These are phyloP conservation scores for Coenonympha glycerion DNA, from an alignment of 2,888 invertebrate species.

Conservation along the genomic window DNA sequence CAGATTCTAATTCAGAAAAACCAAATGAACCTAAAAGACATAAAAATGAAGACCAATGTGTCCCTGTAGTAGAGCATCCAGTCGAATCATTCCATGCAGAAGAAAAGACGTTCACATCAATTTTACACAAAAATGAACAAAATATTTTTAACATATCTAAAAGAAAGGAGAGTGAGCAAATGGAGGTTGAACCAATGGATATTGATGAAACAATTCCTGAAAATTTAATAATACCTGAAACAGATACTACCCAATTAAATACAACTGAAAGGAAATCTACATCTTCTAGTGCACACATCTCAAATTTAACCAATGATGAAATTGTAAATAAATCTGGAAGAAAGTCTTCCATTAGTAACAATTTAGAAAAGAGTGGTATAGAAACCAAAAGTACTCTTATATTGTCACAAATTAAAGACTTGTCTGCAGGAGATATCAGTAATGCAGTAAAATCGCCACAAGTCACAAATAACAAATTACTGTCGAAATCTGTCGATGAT, in stretches of 20 bases:
- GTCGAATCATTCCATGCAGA: slow-evolving; percentile 2
- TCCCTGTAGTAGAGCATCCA: slow-evolving; percentile 47
- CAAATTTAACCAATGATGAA: slow-evolving; percentile 12
- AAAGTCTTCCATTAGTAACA: slow-evolving; percentile 34
- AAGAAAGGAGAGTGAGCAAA: slow-evolving; percentile 32
- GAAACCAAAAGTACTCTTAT: slow-evolving; percentile 56
- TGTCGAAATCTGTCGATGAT: slow-evolving; percentile 42
- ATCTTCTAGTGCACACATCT: not conserved
- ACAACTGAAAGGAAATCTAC: slow-evolving; percentile 11
- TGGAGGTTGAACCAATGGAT: slow-evolving; percentile 62
- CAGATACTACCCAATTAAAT: slow-evolving; percentile 23
- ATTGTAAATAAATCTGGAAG: slow-evolving; percentile 33
- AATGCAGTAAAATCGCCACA: slow-evolving; percentile 38
- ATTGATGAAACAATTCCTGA: slow-evolving; percentile 62
- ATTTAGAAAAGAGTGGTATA: slow-evolving; percentile 37
- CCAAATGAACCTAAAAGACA: slow-evolving; percentile 31
- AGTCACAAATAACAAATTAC: slow-evolving; percentile 31
- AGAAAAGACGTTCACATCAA: not conserved
- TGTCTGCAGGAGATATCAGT: slow-evolving; percentile 37
- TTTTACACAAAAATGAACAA: slow-evolving; percentile 6
- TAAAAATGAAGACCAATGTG: slow-evolving; percentile 56
- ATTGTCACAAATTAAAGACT: slow-evolving; percentile 54
- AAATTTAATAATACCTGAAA: slow-evolving; percentile 39
- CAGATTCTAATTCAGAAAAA: slow-evolving; percentile 46
- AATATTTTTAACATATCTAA: slow-evolving; percentile 14